A percentile compares a stretch with the other conserved stretches of the same genome.
These are phyloP conservation scores for Cantharis flavilabris DNA, from an alignment of 2,888 invertebrate species.

Conservation along the genomic window DNA sequence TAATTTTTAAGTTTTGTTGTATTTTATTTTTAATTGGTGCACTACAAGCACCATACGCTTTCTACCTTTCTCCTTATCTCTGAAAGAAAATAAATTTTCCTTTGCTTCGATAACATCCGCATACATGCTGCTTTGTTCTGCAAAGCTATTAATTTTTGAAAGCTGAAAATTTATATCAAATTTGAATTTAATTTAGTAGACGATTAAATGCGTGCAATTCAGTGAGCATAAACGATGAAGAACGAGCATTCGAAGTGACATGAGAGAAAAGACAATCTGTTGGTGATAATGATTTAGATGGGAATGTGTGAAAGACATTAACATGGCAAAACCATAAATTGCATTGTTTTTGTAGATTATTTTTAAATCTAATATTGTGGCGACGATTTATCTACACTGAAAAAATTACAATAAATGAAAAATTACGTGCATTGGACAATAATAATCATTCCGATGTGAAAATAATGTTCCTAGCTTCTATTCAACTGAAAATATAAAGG, in stretches of 20 bases:
- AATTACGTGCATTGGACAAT: neutral
- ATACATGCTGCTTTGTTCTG: too few species aligned
- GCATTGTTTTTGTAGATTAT: neutral
- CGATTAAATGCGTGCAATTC: neutral
- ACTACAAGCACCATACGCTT: too few species aligned
- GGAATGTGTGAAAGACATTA: neutral
- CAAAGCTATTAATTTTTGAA: neutral
- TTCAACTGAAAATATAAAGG: neutral
- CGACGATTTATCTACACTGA: neutral
- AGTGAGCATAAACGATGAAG: neutral
- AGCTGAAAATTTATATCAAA: neutral
- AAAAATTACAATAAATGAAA: neutral
- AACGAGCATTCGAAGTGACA: neutral
- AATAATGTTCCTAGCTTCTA: neutral
- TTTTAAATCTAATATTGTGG: neutral
- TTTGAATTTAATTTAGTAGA: neutral
- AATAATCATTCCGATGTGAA: neutral
- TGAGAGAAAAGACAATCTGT: neutral
- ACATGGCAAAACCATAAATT: neutral
- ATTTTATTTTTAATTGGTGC: neutral
- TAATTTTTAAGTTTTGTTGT: neutral
- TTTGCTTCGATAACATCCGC: too few species aligned
- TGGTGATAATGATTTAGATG: neutral
- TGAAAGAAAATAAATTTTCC: too few species aligned
- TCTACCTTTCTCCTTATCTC: too few species aligned